Evolutionary conservation across 2,888 invertebrate species (phyloP), one percentile per base, ranked within the genome.

Genomic region (Hesperia comma): DNA sequence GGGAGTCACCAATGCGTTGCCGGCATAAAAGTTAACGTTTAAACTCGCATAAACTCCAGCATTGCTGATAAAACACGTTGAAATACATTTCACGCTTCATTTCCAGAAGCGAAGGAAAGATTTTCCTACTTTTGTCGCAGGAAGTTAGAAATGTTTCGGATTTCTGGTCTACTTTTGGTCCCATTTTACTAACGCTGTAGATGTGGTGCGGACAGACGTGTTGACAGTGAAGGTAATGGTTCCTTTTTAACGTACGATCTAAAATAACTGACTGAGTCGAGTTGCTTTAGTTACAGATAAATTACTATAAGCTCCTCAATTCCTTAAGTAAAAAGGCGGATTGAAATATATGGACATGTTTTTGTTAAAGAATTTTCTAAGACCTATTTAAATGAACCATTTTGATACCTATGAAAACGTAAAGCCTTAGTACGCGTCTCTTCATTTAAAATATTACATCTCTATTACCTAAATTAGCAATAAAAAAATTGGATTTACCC

Each of bases 71-170:
- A 17, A 46, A 46, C 15, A 46, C 17, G 15, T 8, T 15, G 17
- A 46, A 46, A 46, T 46, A 46, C 46, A 46, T 46, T 46, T 17
- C 46, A 46, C 46, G 15, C 7, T 46, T 46, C 6, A 43, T 15
- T 43, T 43, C 15, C n/a, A 43, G n/a, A 43, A 43, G 15, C n/a
- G n/a, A 43, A n/a, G 15, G n/a, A 43, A 43, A 43, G 0, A 43
- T 15, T 37, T 37, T 43, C 15, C 43, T 43, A 15, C 15, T 43
- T 43, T 43, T 43, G 43, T 15, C 2, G 15, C 43, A 43, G 43
- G 43, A 43, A 43, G n/a, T 41, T 14, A 43, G 46, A 46, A 46
- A 46, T 46, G 46, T 46, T 46, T 46, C 46, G 46, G 15, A 46
- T 46, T 46, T 46, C 46, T 46, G 15, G 17, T 17, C 46, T 46